Base-by-base conservation (phyloP, 2,888 invertebrate genomes). In the Parnassius mnemosyne region DNA sequence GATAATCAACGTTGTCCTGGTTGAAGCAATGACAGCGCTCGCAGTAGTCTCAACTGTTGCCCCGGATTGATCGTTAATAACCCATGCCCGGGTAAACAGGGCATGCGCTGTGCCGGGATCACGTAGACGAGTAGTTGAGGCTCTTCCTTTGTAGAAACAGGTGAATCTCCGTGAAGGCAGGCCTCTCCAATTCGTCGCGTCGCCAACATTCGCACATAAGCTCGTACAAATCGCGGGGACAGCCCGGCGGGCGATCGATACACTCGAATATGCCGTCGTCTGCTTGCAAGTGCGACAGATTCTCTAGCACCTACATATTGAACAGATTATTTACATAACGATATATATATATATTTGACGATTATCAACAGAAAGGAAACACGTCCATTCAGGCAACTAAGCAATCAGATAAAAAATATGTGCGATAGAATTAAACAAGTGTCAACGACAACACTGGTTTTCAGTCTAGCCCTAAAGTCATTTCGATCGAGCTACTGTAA, bases 141-240 rank as follows among this genome's bases (percentile, higher is more conserved):
- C 75, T 69, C 66, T 79, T 80, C 16, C 95, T 86, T 80, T 95
- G 96, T 66, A 97, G 92, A 88, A 97, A 96, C 76, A 95, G 92
- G 82, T 96, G 96, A 69, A 97, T 95, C 77, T 97, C 96, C 43
- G 94, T 92, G 92, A 97, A 97, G 67, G 94, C 92, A 5, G 97
- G 97, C 46, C 97, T 89, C 68, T 95, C 94, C 57, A 88, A 83
- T 64, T 95, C 96, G 73, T 95, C 94, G 49, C 95, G 92, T 65
- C 95, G 94, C 97, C 97, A 97, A 83, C 97, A 97, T 77, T 96
- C 96, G 68, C 94, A 86, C 95, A 97, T 96, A 71, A 97, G 90
- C 76, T 96, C 96, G 90, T 95, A 96, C 68, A 97, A 93, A 85
- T 97, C 97, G 78, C 96, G 95, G 53, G 96, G 95, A 68, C 95